Conservation (phyloP, 2,888 invertebrate species). For the Trachelus stipa region DNA sequence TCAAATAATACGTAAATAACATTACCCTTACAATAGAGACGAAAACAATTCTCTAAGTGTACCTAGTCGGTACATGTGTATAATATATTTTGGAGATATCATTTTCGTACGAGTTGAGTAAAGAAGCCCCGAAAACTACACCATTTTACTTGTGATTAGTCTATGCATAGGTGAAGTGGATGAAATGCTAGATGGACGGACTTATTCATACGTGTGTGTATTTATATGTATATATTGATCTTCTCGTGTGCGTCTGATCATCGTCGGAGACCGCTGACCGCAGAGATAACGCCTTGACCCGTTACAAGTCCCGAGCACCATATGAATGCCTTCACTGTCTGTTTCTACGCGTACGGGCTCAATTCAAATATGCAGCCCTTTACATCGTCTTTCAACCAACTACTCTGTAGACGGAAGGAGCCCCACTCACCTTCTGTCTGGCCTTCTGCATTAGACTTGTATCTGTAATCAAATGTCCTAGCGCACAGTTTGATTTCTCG, state of each 20-base stretch:
- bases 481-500: too few relatives aligned
- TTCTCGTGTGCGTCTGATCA: conserved; percentile 22
- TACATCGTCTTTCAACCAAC: too few relatives aligned
- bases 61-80: background rate
- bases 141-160: background rate
- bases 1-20: too few relatives aligned
- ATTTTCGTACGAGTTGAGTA: conserved; percentile 4
- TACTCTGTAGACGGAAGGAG: too few relatives aligned
- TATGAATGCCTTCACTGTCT: conserved; percentile 65
- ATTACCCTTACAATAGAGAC: too few relatives aligned
- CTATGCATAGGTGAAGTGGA: too few relatives aligned
- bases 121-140: background rate
- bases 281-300: conserved; percentile 66
- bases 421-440: too few relatives aligned
- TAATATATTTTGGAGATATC: background rate
- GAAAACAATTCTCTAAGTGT: too few relatives aligned
- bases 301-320: conserved; percentile 57
- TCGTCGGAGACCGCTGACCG: conserved; percentile 65
- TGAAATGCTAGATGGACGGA: too few relatives aligned
- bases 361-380: conserved; percentile 45
- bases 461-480: too few relatives aligned
- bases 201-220: too few relatives aligned
- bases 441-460: too few relatives aligned
- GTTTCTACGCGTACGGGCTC: conserved; percentile 32
- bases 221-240: background rate